Evolutionary conservation across 2,113 vertebrate genomes (phyloP), one percentile per base, ranked within the genome.

Genomic region (Mus spicilegus): DNA sequence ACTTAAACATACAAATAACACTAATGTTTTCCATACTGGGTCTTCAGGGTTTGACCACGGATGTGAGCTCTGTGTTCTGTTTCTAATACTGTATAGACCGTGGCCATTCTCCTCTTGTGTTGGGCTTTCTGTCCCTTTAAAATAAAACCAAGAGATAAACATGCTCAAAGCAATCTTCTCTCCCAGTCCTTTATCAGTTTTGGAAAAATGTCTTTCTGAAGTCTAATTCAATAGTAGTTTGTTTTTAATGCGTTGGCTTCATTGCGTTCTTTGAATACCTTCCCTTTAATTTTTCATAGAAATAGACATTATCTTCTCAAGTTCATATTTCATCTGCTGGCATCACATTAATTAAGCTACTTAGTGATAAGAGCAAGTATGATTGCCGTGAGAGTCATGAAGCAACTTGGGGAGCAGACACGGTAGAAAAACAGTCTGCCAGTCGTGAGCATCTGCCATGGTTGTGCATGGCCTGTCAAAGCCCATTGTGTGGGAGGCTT

Each of bases 261-360:
- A 26, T 87, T 80, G 36, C 90, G 39, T 30, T 88, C 36, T 96
- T 88, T 87, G 72, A 93, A 89, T 49, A 36, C 17, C 26, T 87
- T 92, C 58, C 72, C 70, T 54, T 77, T 86, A 46, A n/a, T 86
- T 95, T 89, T 95, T 85, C 73, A 61, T n/a, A 93, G 65, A 89
- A 94, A 85, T 39, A 93, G 61, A 84, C 78, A n/a, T 88, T n/a
- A 26, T 78, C 49, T 72, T 82, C 82, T 90, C 89, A 19, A 72
- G 54, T 96, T 95, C 17, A 14, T 88, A 49, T 69, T 76, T 90
- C 46, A 67, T 89, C 65, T 46, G 1, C 72, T 72, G 69, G 33
- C 78, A 49, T 90, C 89, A 65, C 30, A 70, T 86, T 80, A 84
- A 87, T 77, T 75, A 56, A 54, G 61, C 76, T n/a, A 26, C 42